Percentiles rank a stretch among this genome's conserved stretches.
Conservation (phyloP, 2,113 vertebrate species). For the Mionectes macconnelli region DNA sequence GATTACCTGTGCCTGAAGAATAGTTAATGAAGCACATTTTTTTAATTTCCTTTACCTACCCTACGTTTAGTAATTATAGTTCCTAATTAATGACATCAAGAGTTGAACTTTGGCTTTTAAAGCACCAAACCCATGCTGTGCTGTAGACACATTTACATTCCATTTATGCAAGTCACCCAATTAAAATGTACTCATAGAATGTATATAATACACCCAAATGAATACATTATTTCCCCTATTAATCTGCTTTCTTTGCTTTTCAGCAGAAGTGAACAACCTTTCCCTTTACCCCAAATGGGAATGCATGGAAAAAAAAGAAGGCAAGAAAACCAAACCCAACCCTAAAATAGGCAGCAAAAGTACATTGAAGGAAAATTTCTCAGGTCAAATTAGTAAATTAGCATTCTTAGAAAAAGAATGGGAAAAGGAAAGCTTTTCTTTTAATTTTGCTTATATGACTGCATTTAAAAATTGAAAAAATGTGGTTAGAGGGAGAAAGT, state of each 20-base stretch:
- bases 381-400: background rate
- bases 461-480: background rate
- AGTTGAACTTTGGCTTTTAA: constrained; percentile 36
- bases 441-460: background rate
- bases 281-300: background rate
- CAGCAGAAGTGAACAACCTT: background rate
- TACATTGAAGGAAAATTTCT: background rate
- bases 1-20: constrained; percentile 31
- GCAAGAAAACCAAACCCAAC: fast-evolving
- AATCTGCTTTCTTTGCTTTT: constrained; percentile 1
- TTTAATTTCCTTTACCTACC: constrained; percentile 55
- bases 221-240: constrained; percentile 37
- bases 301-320: background rate
- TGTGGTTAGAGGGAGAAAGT: background rate
- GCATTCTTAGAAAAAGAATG: background rate
- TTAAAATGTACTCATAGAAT: constrained; percentile 37
- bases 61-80: constrained; percentile 25
- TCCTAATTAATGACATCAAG: constrained; percentile 58
- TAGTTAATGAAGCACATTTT: constrained; percentile 29
- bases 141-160: constrained; percentile 47
- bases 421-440: background rate
- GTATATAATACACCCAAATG: background rate
- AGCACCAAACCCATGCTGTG: constrained; percentile 19
- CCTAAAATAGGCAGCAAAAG: background rate
- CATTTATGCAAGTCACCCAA: constrained; percentile 35